phyloP scores from a whole-genome alignment of 1,140 invertebrate species.

The Amyelois transitella region DNA sequence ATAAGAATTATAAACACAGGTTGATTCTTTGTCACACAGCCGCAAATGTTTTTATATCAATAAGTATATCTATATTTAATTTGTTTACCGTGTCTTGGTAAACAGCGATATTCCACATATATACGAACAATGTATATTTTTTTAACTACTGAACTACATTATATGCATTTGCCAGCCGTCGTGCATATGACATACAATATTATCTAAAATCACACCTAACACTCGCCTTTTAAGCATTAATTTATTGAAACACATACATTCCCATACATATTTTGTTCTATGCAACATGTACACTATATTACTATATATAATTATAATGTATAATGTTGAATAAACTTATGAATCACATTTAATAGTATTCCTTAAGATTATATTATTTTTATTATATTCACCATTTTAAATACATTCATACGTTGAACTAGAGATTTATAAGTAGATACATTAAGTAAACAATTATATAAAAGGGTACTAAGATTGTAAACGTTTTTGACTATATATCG shows the following conservation, averaged over 20 bases:
- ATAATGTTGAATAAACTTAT: constrained; percentile 37
- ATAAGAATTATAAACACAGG: constrained; percentile 18
- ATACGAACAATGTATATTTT: constrained; percentile 26
- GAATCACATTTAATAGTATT: constrained; percentile 55
- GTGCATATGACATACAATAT: constrained; percentile 30
- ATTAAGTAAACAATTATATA: constrained; percentile 5
- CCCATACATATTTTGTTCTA: constrained; percentile 27
- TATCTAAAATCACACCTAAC: constrained; percentile 28
- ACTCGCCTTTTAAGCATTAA: constrained; percentile 32
- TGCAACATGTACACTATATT: constrained; percentile 22
- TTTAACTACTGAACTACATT: constrained; percentile 39
- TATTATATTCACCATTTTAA: constrained; percentile 11
- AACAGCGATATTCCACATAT: constrained; percentile 18
- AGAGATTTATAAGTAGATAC: constrained; percentile 9
- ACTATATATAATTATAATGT: constrained; percentile 26
- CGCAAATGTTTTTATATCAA: constrained; percentile 8
- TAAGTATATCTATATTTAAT: constrained; percentile 13
- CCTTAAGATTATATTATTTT: constrained; percentile 35
- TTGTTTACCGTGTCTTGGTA: constrained; percentile 14
- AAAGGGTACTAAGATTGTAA: constrained; percentile 1
- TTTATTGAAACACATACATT: constrained; percentile 20
- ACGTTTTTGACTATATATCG: neutral
- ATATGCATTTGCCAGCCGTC: constrained; percentile 41
- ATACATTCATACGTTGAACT: constrained; percentile 33
- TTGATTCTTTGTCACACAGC: constrained; percentile 21